Percentiles rank a stretch among this genome's conserved stretches.
Conservation (phyloP, 2,797 vertebrate species). For the Esox masquinongy region DNA sequence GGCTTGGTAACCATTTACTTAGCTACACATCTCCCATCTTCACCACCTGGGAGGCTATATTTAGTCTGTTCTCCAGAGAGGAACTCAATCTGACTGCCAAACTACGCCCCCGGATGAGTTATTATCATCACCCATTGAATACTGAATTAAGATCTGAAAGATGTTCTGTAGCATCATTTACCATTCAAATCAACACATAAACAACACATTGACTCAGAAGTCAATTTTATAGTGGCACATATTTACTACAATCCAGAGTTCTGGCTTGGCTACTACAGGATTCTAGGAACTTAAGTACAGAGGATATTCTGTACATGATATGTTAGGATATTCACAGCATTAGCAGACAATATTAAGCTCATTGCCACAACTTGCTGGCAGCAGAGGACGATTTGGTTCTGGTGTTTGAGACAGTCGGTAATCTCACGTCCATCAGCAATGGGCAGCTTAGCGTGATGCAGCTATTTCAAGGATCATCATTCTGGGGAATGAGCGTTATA, state of each 20-base stretch:
- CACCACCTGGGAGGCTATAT: slow-evolving; percentile 68
- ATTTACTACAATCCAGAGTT: slow-evolving; percentile 1
- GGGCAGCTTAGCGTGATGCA: slow-evolving; percentile 56
- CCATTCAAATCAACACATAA: neutral
- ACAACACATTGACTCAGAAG: neutral
- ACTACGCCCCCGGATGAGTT: slow-evolving; percentile 54
- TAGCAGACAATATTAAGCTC: neutral
- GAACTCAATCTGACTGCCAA: slow-evolving; percentile 56
- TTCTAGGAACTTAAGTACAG: neutral
- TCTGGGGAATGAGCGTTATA: slow-evolving; percentile 56
- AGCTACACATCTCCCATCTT: slow-evolving; percentile 47
- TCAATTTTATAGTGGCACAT: neutral
- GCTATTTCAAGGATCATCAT: slow-evolving; percentile 59
- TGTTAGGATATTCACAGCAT: neutral
- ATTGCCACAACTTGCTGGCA: neutral
- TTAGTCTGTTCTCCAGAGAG: slow-evolving; percentile 61
- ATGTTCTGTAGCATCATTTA: neutral
- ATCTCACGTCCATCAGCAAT: slow-evolving; percentile 43
- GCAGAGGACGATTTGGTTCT: neutral
- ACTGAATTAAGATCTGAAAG: neutral
- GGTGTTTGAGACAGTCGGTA: slow-evolving; percentile 3
- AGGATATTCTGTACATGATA: neutral
- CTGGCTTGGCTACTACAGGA: neutral
- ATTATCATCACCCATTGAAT: slow-evolving; percentile 27
- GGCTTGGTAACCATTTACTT: slow-evolving; percentile 70